phyloP scores from a whole-genome alignment of 2,888 invertebrate genomes.

The Maniola hyperantus region DNA sequence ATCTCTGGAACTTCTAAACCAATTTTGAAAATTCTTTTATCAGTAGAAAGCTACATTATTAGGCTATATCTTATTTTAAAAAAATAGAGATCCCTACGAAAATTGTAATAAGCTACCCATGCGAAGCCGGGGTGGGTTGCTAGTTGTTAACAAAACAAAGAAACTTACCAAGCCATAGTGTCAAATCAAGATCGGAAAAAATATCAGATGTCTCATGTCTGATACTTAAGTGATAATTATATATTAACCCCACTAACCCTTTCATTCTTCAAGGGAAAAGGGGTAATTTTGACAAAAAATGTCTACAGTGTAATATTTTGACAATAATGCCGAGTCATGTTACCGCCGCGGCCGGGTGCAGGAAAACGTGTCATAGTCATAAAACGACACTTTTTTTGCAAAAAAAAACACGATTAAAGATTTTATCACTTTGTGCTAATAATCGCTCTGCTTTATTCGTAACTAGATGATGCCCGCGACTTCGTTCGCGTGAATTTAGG shows the following conservation, averaged over 20 bases:
- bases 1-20: no score
- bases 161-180: no score
- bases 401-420: background rate
- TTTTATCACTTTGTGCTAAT: slow-evolving; percentile 8
- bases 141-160: no score
- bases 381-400: slow-evolving; percentile 15
- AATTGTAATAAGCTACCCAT: no score
- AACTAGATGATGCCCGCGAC: no score
- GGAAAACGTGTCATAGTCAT: slow-evolving; percentile 27
- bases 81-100: no score
- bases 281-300: slow-evolving; percentile 59
- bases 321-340: slow-evolving; percentile 76
- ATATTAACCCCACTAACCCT: slow-evolving; percentile 49
- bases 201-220: slow-evolving; percentile 57
- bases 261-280: slow-evolving; percentile 44
- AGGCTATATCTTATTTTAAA: no score
- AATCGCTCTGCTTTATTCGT: background rate
- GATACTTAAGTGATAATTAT: slow-evolving; percentile 31
- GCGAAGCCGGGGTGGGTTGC: no score
- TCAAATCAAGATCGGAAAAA: slow-evolving; percentile 65
- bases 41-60: no score
- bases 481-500: no score
- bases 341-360: slow-evolving; percentile 58
- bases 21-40: no score
- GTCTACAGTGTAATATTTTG: slow-evolving; percentile 75